phyloP scores from a whole-genome alignment of 2,797 vertebrate species.

The Rhinophrynus dorsalis region DNA sequence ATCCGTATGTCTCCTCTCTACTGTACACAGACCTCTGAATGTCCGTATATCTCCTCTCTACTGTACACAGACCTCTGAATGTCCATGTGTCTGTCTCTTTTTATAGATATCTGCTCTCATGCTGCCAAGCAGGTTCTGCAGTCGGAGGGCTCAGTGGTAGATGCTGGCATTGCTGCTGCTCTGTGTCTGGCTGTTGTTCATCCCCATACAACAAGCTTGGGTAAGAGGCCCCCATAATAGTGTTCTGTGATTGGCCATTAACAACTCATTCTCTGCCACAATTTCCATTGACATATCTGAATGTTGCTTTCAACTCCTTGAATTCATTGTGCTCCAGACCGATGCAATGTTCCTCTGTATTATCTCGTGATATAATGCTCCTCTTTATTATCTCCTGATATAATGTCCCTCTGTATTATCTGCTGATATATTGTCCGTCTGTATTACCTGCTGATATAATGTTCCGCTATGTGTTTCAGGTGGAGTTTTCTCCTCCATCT shows the following conservation, averaged over 20 bases:
- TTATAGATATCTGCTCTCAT: conserved; percentile 62
- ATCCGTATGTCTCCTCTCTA: not conserved
- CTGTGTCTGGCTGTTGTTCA: conserved; percentile 70
- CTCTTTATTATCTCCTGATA: no score
- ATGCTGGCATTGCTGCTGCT: conserved; percentile 65
- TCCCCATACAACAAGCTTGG: conserved; percentile 67
- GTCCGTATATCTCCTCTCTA: no score
- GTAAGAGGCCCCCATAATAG: conserved; percentile 56
- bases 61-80: no score
- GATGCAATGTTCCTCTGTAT: conserved; percentile 8
- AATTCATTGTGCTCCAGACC: not conserved
- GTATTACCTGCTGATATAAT: no score
- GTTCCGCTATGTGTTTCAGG: conserved; percentile 53
- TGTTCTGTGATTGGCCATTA: no score
- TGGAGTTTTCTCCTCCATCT: conserved; percentile 63
- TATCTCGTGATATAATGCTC: no score
- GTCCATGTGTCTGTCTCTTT: not conserved
- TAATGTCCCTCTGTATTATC: no score
- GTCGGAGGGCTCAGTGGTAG: conserved; percentile 65
- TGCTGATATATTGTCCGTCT: no score
- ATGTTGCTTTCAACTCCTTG: no score
- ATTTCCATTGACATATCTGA: no score
- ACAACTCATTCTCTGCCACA: no score
- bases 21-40: no score
- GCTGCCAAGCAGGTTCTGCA: conserved; percentile 60